Percentiles rank a stretch among this genome's conserved stretches.
Evolutionary conservation across 1,140 invertebrate species (phyloP).

Genomic region (Sinella curviseta): DNA sequence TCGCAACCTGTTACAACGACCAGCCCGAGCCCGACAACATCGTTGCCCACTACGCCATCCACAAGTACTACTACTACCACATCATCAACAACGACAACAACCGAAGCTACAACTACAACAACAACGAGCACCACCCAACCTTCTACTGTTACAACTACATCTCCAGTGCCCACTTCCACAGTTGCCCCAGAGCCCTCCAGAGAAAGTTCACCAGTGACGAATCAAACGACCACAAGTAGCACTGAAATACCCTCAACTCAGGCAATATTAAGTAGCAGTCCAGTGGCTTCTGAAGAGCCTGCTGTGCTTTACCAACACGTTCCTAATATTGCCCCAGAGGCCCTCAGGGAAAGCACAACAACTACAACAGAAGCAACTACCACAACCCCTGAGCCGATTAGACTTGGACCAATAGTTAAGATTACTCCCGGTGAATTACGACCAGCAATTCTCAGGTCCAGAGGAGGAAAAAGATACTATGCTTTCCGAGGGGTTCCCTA

Average conservation of each 20-base stretch:
- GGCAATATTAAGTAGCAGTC: neutral
- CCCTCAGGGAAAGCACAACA: neutral
- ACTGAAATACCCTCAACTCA: neutral
- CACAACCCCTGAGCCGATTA: neutral
- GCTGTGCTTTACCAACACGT: too few relatives aligned
- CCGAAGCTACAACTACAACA: neutral
- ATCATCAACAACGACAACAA: neutral
- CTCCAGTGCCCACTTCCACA: neutral
- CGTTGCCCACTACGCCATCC: neutral
- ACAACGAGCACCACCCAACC: neutral
- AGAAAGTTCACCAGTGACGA: neutral
- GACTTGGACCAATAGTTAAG: constrained; percentile 21
- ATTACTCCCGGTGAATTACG: constrained; percentile 40
- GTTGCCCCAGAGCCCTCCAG: neutral
- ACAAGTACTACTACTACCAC: neutral
- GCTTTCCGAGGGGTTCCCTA: constrained; percentile 61
- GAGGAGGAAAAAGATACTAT: constrained; percentile 39
- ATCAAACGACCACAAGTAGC: neutral
- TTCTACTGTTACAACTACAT: constrained; percentile 1
- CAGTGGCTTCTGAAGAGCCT: too few relatives aligned
- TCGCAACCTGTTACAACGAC: neutral
- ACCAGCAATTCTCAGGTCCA: constrained; percentile 45
- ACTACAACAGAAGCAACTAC: neutral
- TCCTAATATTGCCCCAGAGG: neutral
- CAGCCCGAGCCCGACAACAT: neutral